A percentile compares a stretch with the other conserved stretches of the same genome.
Evolutionary conservation across 2,113 vertebrate genomes (phyloP).

Genomic region (Plotosus lineatus): DNA sequence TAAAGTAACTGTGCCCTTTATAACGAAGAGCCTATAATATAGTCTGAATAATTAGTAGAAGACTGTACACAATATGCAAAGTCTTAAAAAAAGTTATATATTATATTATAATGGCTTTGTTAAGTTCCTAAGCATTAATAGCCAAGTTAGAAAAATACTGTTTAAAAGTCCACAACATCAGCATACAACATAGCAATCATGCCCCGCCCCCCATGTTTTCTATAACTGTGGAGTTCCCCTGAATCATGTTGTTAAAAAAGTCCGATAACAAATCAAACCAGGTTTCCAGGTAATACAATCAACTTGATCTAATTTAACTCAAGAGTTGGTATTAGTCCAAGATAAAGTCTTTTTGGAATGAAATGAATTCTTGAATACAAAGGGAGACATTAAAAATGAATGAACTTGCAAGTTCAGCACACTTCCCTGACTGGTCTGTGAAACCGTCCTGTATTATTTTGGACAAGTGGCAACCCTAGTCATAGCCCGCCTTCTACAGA

Average conservation of each 20-base stretch:
- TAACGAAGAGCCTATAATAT: background rate
- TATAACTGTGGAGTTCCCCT: background rate
- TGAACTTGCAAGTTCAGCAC: slow-evolving; percentile 4
- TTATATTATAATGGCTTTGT: background rate
- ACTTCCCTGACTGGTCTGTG: background rate
- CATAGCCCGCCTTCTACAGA: background rate
- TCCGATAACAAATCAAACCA: slow-evolving; percentile 2
- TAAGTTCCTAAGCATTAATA: background rate
- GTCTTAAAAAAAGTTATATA: background rate
- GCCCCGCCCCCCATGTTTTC: too few relatives aligned
- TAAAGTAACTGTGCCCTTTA: background rate
- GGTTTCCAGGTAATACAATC: background rate
- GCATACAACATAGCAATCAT: too few relatives aligned
- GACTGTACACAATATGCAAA: background rate
- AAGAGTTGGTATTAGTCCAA: background rate
- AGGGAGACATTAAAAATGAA: slow-evolving; percentile 8
- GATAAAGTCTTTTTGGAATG: background rate
- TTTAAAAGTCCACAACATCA: background rate
- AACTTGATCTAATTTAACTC: slow-evolving; percentile 2
- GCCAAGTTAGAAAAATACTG: background rate
- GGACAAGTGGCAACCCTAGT: background rate
- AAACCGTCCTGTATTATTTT: too few relatives aligned
- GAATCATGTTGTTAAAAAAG: slow-evolving; percentile 3
- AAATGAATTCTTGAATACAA: background rate
- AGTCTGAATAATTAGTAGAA: background rate